Evolutionary conservation across 2,113 vertebrate genomes (phyloP), one percentile per base, ranked within the genome.

Genomic region (Nannobrachium achirus): DNA sequence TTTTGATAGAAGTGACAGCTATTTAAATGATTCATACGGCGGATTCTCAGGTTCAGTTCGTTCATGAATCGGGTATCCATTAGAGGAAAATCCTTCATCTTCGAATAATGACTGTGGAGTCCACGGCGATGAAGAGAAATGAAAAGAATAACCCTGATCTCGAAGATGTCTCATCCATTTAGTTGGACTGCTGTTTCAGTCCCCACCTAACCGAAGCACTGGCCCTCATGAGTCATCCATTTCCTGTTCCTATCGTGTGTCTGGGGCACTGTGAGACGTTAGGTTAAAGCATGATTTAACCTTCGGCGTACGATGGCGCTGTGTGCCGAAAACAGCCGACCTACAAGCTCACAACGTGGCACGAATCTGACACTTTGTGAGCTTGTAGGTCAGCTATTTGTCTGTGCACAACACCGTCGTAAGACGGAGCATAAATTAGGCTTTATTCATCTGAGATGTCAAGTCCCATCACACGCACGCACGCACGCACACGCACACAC

Each of bases 201-300:
- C 33, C 59, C 51, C 25, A 33, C 25, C 25, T 33, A 33, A 33
- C 25, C 40, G 19, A 53, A 73, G 48, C 63, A 64, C n/a, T 33
- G 41, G 2, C 1, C 57, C 0, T 2, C 63, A 66, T 59, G 49
- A 78, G 63, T 84, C 65, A 56, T 64, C 25, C 42, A 73, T 73
- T 66, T 86, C 66, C 73, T 80, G 67, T 70, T 79, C 72, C 64
- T 55, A 39, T 59, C 53, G 75, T 62, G 76, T n/a, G 19, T 9
- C 48, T 46, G 4, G 53, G 18, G 52, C 25, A 52, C 60, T 20
- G n/a, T 4, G 25, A 44, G 63, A 71, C 73, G 46, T 2, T 33
- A 33, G 25, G 25, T 33, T 33, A 5, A 33, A 33, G 25, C 25
- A 33, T 5, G 25, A 4, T 5, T 33, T 33, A 33, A 33, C 25